phyloP scores from a whole-genome alignment of 2,888 invertebrate species.

The Lasioglossum morio region DNA sequence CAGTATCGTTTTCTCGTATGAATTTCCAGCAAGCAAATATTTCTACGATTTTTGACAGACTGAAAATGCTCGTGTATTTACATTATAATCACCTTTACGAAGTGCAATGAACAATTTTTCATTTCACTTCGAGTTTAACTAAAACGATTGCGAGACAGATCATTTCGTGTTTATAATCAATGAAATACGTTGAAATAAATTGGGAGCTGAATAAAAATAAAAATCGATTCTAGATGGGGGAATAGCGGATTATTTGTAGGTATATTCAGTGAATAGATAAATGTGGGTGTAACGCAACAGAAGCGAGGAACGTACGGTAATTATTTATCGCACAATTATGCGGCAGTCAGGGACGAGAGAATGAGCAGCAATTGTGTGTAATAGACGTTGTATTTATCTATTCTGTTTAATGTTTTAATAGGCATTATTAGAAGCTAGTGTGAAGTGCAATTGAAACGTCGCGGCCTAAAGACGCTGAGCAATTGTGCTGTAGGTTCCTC shows the following conservation, averaged over 20 bases:
- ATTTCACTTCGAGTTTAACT: too few species aligned
- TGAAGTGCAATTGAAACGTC: conserved; percentile 31
- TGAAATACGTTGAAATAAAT: too few species aligned
- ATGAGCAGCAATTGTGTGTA: background rate
- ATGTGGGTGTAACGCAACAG: background rate
- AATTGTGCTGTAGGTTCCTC: conserved; percentile 20
- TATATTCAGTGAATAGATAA: background rate
- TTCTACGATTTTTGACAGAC: background rate
- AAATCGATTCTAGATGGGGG: background rate
- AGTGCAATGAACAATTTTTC: too few species aligned
- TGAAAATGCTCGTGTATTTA: background rate
- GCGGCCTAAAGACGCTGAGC: conserved; percentile 21
- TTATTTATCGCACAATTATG: background rate
- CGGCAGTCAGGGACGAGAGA: background rate
- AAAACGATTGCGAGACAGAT: too few species aligned
- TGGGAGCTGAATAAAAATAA: too few species aligned
- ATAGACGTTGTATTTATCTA: background rate
- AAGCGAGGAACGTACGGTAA: background rate
- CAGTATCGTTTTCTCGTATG: background rate
- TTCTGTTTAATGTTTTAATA: background rate
- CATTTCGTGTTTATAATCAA: too few species aligned
- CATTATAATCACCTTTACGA: background rate
- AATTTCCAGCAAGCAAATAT: background rate
- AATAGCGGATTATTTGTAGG: background rate
- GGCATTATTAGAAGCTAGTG: background rate